Evolutionary conservation across 2,797 vertebrate genomes (phyloP).

Genomic region (Sebastes nivosus): DNA sequence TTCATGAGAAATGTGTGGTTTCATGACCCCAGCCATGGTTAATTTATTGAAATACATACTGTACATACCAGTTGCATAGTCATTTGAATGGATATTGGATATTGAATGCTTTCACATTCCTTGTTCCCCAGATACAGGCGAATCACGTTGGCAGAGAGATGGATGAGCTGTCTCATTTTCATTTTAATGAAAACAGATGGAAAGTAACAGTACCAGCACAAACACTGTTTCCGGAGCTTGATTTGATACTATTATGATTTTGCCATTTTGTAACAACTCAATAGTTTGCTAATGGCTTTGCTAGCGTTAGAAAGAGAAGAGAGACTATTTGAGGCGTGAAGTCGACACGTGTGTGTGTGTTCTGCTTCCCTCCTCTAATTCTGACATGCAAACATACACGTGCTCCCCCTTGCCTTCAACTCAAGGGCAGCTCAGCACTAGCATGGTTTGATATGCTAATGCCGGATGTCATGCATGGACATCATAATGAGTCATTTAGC

Average conservation of each 20-base stretch:
- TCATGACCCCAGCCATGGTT: constrained; percentile 10
- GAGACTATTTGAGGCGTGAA: neutral
- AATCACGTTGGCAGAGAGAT: constrained; percentile 55
- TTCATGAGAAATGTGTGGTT: neutral
- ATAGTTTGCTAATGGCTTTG: constrained; percentile 44
- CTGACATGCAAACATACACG: constrained; percentile 32
- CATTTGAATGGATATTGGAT: constrained; percentile 61
- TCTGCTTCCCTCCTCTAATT: constrained; percentile 10
- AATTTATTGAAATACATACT: constrained; percentile 28
- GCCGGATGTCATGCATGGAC: constrained; percentile 74
- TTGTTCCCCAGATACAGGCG: constrained; percentile 23
- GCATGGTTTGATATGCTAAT: constrained; percentile 80
- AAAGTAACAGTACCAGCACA: constrained; percentile 43
- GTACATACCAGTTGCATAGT: constrained; percentile 3
- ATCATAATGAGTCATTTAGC: constrained; percentile 79
- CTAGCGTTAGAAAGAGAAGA: neutral
- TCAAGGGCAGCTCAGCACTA: constrained; percentile 65
- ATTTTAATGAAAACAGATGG: constrained; percentile 75
- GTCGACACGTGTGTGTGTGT: neutral
- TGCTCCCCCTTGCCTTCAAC: constrained; percentile 1
- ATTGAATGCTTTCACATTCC: constrained; percentile 20
- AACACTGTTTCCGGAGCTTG: constrained; percentile 53
- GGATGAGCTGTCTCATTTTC: constrained; percentile 67
- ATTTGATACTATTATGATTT: constrained; percentile 44
- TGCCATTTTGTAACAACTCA: constrained; percentile 37